Conservation (phyloP, 2,113 vertebrate species). For the Macroglossus sobrinus region DNA sequence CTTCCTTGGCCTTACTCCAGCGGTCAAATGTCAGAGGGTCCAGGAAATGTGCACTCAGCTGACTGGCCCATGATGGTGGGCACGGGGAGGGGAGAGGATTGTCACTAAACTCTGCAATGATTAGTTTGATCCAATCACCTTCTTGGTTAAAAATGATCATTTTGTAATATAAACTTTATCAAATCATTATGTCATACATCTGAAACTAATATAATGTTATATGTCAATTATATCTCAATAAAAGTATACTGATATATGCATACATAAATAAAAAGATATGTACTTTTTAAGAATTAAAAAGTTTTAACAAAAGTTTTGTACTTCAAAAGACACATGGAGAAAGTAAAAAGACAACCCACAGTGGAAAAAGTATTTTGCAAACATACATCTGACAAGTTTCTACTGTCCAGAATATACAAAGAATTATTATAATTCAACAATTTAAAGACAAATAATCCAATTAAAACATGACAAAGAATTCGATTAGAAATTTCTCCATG, state of each 20-base stretch:
- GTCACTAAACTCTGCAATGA: background rate
- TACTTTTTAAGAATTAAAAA: background rate
- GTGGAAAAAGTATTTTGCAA: background rate
- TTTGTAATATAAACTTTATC: background rate
- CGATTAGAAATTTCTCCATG: background rate
- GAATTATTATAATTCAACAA: background rate
- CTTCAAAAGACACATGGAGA: background rate
- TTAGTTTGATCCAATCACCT: background rate
- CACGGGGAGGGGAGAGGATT: background rate
- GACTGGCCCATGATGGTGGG: background rate
- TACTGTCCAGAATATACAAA: background rate
- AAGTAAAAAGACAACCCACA: background rate
- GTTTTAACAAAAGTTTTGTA: background rate
- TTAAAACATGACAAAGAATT: background rate
- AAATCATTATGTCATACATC: background rate
- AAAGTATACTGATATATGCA: background rate
- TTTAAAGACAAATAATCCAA: background rate
- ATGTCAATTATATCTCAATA: background rate
- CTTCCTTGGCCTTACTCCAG: background rate
- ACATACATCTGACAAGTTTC: background rate
- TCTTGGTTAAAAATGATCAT: slow-evolving; percentile 1
- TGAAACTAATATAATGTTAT: background rate
- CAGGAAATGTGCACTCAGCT: background rate
- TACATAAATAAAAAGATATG: background rate
- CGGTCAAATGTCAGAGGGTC: background rate